These are phyloP conservation scores for Arion vulgaris DNA, from an alignment of 1,140 invertebrate species.

Conservation along the genomic window DNA sequence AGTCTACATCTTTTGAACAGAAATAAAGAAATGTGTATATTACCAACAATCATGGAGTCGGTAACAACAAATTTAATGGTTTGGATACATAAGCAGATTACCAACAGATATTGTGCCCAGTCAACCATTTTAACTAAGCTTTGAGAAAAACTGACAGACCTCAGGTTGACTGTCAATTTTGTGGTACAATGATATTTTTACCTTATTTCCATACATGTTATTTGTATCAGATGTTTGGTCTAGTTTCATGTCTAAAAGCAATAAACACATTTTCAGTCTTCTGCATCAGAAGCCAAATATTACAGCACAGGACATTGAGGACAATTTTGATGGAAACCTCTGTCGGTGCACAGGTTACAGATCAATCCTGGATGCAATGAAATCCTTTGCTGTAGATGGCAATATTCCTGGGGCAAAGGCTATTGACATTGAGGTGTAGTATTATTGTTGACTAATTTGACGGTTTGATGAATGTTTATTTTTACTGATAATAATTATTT, in stretches of 20 bases:
- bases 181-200: too few species aligned
- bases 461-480: not conserved
- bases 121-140: too few species aligned
- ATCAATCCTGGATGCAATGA: slow-evolving; percentile 66
- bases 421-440: slow-evolving; percentile 41
- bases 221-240: not conserved
- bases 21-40: too few species aligned
- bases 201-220: not conserved
- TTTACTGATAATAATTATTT: too few species aligned
- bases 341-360: slow-evolving; percentile 65
- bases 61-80: too few species aligned
- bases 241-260: not conserved
- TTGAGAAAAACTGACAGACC: too few species aligned
- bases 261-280: slow-evolving; percentile 40
- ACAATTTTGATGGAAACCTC: slow-evolving; percentile 60
- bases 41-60: too few species aligned
- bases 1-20: too few species aligned
- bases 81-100: too few species aligned
- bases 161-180: too few species aligned
- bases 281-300: slow-evolving; percentile 48
- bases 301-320: slow-evolving; percentile 53
- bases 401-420: slow-evolving; percentile 46
- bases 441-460: too few species aligned
- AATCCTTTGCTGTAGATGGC: slow-evolving; percentile 57
- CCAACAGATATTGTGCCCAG: too few species aligned